Conservation (phyloP, 1,140 invertebrate species). For the Zaprionus davidi region DNA sequence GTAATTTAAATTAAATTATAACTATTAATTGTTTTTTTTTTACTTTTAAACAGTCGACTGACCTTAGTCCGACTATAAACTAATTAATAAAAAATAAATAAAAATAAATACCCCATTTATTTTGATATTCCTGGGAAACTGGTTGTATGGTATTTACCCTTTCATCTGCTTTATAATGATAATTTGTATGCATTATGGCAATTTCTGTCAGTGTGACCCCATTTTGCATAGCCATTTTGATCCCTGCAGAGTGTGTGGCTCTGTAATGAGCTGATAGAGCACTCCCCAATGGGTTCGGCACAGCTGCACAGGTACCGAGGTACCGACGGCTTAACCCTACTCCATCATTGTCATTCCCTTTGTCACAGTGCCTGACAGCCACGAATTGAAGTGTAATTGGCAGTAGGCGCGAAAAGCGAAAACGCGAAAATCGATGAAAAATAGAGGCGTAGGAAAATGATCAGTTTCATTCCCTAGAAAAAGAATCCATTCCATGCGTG, state of each 20-base stretch:
- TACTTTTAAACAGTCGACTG: no score
- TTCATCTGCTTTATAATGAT: not conserved
- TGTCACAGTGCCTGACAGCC: constrained; percentile 50
- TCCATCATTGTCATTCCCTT: constrained; percentile 34
- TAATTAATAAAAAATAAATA: no score
- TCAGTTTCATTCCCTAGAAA: constrained; percentile 29
- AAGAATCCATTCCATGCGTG: constrained; percentile 33
- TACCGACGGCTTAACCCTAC: constrained; percentile 34
- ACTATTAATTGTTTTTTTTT: no score
- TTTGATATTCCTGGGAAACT: no score
- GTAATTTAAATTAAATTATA: no score
- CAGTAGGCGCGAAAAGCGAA: constrained; percentile 49
- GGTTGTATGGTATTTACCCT: no score
- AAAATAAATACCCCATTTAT: no score
- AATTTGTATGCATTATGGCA: not conserved
- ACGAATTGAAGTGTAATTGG: constrained; percentile 40
- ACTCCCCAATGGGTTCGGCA: constrained; percentile 7
- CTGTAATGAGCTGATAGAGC: constrained; percentile 27
- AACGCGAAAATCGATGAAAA: constrained; percentile 39
- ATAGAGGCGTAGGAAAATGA: constrained; percentile 52
- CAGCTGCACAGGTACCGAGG: not conserved
- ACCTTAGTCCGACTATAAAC: no score
- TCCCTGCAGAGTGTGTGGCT: constrained; percentile 6
- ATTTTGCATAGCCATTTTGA: constrained; percentile 34
- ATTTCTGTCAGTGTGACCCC: constrained; percentile 26